These are phyloP conservation scores for Drosophila parthenogenetica DNA, from an alignment of 2,888 invertebrate genomes.

Conservation along the genomic window DNA sequence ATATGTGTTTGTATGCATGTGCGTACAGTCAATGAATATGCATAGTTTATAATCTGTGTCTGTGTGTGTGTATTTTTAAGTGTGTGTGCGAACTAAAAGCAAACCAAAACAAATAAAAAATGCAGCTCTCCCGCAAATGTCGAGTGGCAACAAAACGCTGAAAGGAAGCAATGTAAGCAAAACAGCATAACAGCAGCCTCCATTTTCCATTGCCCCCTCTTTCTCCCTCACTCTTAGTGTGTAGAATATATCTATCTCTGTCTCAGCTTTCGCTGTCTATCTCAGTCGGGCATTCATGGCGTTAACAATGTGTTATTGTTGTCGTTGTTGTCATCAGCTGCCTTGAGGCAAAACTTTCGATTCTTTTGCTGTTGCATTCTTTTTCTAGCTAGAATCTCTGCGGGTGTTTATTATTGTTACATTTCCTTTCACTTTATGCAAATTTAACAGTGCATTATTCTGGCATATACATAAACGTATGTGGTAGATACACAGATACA, in stretches of 20 bases:
- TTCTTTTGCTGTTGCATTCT: constrained; percentile 53
- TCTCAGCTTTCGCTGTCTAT: background rate
- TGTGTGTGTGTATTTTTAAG: constrained; percentile 8
- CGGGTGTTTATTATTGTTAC: constrained; percentile 60
- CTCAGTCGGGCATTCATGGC: constrained; percentile 28
- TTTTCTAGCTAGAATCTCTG: constrained; percentile 14
- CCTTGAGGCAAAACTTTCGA: constrained; percentile 74
- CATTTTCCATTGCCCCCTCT: background rate
- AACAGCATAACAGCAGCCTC: constrained; percentile 9
- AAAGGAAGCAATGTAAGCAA: constrained; percentile 35
- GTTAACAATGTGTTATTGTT: constrained; percentile 54
- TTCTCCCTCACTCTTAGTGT: background rate
- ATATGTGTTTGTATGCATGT: constrained; percentile 6
- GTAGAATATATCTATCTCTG: constrained; percentile 15
- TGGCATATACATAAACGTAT: constrained; percentile 32
- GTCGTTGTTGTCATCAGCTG: constrained; percentile 44
- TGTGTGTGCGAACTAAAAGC: constrained; percentile 36
- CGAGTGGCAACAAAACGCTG: constrained; percentile 23
- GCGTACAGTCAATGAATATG: constrained; percentile 7
- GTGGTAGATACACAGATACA: constrained; percentile 9
- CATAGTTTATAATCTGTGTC: constrained; percentile 7
- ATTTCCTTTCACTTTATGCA: constrained; percentile 78
- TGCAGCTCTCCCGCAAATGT: constrained; percentile 48
- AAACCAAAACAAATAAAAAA: constrained; percentile 66
- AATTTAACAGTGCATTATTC: constrained; percentile 70